phyloP scores from a whole-genome alignment of 1,140 invertebrate genomes.

The Psilanteris sp. region DNA sequence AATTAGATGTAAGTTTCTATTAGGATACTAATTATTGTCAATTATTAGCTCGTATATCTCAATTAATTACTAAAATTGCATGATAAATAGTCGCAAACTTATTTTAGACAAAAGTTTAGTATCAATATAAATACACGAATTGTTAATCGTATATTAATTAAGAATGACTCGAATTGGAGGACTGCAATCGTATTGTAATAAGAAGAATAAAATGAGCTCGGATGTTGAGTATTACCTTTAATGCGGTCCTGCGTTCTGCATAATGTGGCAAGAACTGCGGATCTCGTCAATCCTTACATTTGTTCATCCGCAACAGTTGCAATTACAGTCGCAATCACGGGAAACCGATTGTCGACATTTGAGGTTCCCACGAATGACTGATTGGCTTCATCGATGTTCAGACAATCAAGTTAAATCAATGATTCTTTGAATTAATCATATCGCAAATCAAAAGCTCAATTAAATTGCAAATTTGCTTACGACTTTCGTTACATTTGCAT shows the following conservation, averaged over 20 bases:
- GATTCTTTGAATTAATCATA: conserved; percentile 39
- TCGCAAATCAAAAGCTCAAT: conserved; percentile 27
- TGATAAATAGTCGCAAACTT: too few species aligned
- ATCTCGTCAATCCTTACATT: conserved; percentile 14
- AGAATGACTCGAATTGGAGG: too few species aligned
- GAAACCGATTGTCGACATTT: conserved; percentile 46
- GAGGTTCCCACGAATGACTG: conserved; percentile 54
- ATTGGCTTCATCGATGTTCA: conserved; percentile 14
- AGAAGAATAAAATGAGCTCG: conserved; percentile 13
- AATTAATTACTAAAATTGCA: too few species aligned
- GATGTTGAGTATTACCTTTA: conserved; percentile 29
- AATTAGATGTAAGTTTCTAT: too few species aligned
- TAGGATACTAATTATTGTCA: too few species aligned
- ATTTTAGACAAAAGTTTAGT: too few species aligned
- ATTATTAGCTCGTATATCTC: too few species aligned
- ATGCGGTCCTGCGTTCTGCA: conserved; percentile 35
- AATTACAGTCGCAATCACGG: conserved; percentile 52
- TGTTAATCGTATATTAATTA: too few species aligned
- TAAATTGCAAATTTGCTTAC: conserved; percentile 25
- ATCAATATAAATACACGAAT: too few species aligned
- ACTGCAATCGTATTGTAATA: too few species aligned
- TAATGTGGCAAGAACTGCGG: conserved; percentile 33
- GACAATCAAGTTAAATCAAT: conserved; percentile 38
- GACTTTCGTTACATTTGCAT: background rate
- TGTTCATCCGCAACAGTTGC: conserved; percentile 30